Percentiles rank a stretch among this genome's conserved stretches.
These are phyloP conservation scores for Aphis gossypii DNA, from an alignment of 1,140 invertebrate species.

Conservation along the genomic window DNA sequence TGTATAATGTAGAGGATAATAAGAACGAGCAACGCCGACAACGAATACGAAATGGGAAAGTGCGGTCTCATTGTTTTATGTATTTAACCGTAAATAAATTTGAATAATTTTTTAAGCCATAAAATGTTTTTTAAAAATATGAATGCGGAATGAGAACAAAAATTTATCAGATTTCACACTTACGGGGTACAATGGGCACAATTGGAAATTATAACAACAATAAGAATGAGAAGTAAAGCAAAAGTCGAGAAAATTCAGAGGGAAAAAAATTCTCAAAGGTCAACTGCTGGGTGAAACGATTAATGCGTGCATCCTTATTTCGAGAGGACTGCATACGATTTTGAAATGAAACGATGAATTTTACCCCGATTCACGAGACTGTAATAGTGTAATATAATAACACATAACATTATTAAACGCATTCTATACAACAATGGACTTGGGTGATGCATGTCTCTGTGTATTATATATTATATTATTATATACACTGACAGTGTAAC, in stretches of 20 bases:
- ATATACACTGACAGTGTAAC: neutral
- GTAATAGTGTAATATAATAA: neutral
- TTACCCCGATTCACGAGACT: neutral
- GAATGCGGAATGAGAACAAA: neutral
- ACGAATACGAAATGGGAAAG: neutral
- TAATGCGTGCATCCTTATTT: neutral
- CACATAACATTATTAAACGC: neutral
- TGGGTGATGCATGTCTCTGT: neutral
- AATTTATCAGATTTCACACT: neutral
- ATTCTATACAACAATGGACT: neutral
- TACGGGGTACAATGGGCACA: neutral
- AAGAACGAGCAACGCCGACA: neutral
- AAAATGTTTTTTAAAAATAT: neutral
- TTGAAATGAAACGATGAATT: neutral
- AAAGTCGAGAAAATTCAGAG: neutral
- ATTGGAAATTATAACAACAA: neutral
- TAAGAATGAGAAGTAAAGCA: neutral
- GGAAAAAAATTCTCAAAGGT: neutral
- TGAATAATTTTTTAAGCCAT: neutral
- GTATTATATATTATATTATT: neutral
- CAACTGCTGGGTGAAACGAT: neutral
- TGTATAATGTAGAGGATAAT: neutral
- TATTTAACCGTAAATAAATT: neutral
- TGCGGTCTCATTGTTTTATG: neutral
- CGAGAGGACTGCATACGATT: neutral